Base-by-base conservation (phyloP, 2,888 invertebrate genomes). In the Clanis bilineata region DNA sequence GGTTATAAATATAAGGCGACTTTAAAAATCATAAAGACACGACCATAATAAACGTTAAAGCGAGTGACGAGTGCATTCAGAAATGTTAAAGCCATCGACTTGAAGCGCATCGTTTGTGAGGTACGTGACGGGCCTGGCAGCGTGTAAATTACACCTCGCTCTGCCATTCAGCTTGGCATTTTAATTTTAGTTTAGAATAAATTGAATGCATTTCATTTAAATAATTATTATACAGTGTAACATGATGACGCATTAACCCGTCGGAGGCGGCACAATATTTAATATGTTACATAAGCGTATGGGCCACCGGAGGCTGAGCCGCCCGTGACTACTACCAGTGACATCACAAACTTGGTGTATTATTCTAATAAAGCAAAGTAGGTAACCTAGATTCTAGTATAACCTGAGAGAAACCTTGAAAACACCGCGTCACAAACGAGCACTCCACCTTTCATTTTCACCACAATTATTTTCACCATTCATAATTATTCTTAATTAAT, bases 61-160 rank as follows among this genome's bases (percentile, higher is more conserved):
- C 18, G 18, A 18, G 32, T 51, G 51, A 51, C 32, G 51, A 32
- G 18, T 51, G 51, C 51, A 32, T 51, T 51, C 32, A 51, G 51
- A 32, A 28, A 18, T 51, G 28, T 18, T 25, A 51, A 28, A 32
- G 51, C 51, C 18, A 32, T 18, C 10, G 18, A 51, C 28, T 51
- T 3, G 15, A 51, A 32, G 51, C 32, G 44, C 18, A 51, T 51
- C 32, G 10, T 32, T 51, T 28, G 28, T 32, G 51, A 9, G 4
- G 3, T 9, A 51, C 51, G 51, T 51, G 51, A 51, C 51, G 1
- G n/a, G 10, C 9, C 9, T 47, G 10, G 18, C 10, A 32, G 51
- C 18, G 18, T 41, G 41, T 41, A 41, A 32, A 51, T 28, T 28
- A 18, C 32, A 4, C 10, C 32, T 32, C 32, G 18, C 28, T 18